Evolutionary conservation across 2,113 vertebrate species (phyloP), one percentile per base, ranked within the genome.

Genomic region (Diglossa brunneiventris): DNA sequence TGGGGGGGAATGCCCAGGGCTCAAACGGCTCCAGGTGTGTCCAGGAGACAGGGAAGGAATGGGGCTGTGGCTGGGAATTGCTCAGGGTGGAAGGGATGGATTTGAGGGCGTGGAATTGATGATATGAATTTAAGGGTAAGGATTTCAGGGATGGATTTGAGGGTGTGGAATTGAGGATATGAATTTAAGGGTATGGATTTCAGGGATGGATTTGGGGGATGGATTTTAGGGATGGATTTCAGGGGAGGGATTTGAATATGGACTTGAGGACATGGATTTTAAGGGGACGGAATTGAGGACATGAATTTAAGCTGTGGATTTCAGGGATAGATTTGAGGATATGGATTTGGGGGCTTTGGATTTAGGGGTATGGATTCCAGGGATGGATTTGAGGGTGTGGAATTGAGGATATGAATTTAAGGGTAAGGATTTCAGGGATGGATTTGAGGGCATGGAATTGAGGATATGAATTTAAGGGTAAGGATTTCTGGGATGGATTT

Each of bases 1-100:
- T 59, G 4, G 21, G 35, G n/a, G 35, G 15, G 7, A 15, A 35
- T 15, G 14, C 8, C 12, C 14, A 10, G 46, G 0, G 0, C 11
- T 53, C 55, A 8, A 8, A 35, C 0, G 4, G 39, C 26, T 82
- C 68, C 39, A 5, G n/a, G 58, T 7, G 55, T 10, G 27, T 7
- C 61, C 79, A 12, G 73, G 37, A 35, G 16, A 0, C 1, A 9
- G n/a, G 14, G 68, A 49, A 46, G 41, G 17, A 2, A 2, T 3
- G 55, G n/a, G 19, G 28, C 4, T 62, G 15, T 23, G 68, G 35
- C 6, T 77, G 59, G n/a, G 62, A 76, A 50, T 22, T 3, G 26
- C 30, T 50, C 0, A 2, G 42, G 70, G 11, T 46, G 33, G 33
- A 62, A 23, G 55, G 23, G 3, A 6, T 15, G 53, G 19, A 17